Conservation (phyloP, 2,888 invertebrate species). For the Sinohyriopsis cumingii region DNA sequence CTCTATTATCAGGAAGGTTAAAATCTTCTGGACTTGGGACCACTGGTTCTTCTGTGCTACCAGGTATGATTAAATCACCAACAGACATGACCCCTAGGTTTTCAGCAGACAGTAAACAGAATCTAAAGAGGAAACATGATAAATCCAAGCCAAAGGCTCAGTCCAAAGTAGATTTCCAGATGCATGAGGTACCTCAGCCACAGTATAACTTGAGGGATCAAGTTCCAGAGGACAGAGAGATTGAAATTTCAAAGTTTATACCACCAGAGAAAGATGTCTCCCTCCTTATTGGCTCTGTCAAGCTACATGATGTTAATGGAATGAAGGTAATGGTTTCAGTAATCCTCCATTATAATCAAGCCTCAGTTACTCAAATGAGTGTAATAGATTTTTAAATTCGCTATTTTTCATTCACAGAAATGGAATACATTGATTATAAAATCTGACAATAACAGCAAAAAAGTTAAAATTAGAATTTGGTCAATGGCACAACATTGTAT, state of each 20-base stretch:
- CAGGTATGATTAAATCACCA: neutral
- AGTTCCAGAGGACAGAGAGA: constrained; percentile 23
- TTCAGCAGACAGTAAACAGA: no score
- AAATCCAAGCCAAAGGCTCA: constrained; percentile 13
- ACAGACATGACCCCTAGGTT: neutral
- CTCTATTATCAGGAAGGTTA: neutral
- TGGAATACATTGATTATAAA: no score
- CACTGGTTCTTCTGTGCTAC: neutral
- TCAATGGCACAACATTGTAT: no score
- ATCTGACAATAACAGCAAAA: no score
- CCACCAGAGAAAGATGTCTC: constrained; percentile 47
- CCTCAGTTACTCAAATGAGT: neutral
- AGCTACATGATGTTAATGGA: constrained; percentile 52
- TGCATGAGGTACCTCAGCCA: constrained; percentile 39
- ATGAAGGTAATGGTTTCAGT: constrained; percentile 48
- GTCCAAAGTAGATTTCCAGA: constrained; percentile 21
- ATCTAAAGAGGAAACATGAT: neutral
- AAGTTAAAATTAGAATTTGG: no score
- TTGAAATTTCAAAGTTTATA: constrained; percentile 48
- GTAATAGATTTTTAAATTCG: neutral
- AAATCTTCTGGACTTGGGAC: neutral
- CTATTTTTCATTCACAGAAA: neutral
- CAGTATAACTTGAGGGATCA: constrained; percentile 39
- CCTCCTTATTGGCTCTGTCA: constrained; percentile 29
- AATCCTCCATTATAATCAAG: neutral